Evolutionary conservation across 2,113 vertebrate species (phyloP).

Genomic region (Pogonocichla stellata): DNA sequence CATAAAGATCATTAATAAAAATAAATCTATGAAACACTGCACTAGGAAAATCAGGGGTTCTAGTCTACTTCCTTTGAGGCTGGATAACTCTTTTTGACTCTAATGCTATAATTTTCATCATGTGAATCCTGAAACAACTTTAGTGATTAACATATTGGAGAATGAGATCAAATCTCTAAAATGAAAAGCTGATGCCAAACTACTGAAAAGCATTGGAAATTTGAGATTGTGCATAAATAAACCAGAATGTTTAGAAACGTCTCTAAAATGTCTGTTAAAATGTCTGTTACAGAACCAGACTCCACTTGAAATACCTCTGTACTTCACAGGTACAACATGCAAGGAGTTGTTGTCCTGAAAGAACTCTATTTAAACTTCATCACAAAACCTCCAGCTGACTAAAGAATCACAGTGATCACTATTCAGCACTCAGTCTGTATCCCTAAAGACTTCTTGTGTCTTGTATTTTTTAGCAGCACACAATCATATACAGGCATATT

Average conservation of each 20-base stretch:
- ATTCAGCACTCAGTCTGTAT: background rate
- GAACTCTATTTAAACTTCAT: background rate
- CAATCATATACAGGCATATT: background rate
- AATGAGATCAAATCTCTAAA: background rate
- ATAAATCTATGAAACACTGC: background rate
- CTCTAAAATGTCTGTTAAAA: no score
- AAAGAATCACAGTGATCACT: background rate
- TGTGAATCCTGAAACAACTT: background rate
- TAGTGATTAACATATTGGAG: background rate
- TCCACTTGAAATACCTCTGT: background rate
- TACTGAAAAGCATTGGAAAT: background rate
- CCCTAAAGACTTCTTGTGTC: background rate
- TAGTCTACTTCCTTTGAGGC: background rate
- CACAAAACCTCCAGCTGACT: background rate
- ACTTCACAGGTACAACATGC: no score
- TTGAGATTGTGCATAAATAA: background rate
- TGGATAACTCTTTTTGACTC: fast-evolving
- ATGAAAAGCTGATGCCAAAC: background rate
- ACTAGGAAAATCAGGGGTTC: background rate
- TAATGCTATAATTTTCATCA: background rate
- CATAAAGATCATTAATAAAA: background rate
- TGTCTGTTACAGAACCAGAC: background rate
- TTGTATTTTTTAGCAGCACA: background rate
- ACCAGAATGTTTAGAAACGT: background rate
- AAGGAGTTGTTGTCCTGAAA: background rate